Evolutionary conservation across 2,888 invertebrate genomes (phyloP).

Genomic region (Vesta saturnalis): DNA sequence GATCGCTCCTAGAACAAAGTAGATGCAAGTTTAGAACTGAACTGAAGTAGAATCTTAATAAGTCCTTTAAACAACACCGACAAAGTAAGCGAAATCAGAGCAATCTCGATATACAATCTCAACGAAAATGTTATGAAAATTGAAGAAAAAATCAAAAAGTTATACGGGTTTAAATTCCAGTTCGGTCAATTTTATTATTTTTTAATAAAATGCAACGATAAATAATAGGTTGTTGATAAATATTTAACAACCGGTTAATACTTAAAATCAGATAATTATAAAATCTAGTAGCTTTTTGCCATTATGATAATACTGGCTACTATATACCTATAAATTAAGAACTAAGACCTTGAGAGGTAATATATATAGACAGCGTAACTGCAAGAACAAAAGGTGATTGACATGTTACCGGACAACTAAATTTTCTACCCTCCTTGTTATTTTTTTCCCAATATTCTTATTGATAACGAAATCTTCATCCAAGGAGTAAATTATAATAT

Average conservation of each 20-base stretch:
- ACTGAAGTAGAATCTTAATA: conserved; percentile 29
- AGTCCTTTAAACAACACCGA: conserved; percentile 30
- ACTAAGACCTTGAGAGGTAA: conserved; percentile 40
- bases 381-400: conserved; percentile 41
- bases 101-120: conserved; percentile 15
- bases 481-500: conserved; percentile 9
- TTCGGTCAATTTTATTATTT: conserved; percentile 32
- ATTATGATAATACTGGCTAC: conserved; percentile 34
- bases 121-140: conserved; percentile 14
- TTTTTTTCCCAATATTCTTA: neutral
- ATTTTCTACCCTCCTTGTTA: conserved; percentile 14
- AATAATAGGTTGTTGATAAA: conserved; percentile 28
- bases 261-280: conserved; percentile 30
- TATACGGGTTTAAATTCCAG: conserved; percentile 41
- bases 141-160: conserved; percentile 11
- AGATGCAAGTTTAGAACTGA: conserved; percentile 28
- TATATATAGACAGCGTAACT: conserved; percentile 25
- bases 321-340: conserved; percentile 44
- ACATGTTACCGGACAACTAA: conserved; percentile 25
- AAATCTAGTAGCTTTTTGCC: conserved; percentile 37
- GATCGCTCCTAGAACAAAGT: conserved; percentile 28
- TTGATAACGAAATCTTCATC: conserved; percentile 14
- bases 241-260: conserved; percentile 32
- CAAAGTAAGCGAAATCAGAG: conserved; percentile 25
- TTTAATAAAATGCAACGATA: conserved; percentile 25